Percentiles rank a stretch among this genome's conserved stretches.
Evolutionary conservation across 2,888 invertebrate genomes (phyloP).

Genomic region (Desoria tigrina): DNA sequence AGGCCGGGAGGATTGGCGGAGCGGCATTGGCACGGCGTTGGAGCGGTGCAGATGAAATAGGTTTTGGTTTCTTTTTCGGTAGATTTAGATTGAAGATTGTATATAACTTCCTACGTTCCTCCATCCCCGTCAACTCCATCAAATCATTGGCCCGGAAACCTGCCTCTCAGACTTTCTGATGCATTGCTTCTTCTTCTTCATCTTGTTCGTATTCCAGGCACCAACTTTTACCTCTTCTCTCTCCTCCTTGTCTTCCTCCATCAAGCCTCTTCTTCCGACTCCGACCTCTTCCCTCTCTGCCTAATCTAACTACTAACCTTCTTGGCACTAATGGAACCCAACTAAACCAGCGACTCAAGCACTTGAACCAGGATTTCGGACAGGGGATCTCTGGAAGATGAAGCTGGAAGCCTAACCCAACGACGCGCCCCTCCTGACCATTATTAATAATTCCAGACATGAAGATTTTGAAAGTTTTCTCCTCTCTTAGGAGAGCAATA

Average conservation of each 20-base stretch:
- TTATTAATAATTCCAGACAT: constrained; percentile 12
- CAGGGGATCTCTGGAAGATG: neutral
- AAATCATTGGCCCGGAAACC: constrained; percentile 50
- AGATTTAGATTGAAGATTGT: constrained; percentile 50
- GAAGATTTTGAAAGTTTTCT: neutral
- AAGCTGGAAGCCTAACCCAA: neutral
- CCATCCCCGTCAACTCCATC: constrained; percentile 52
- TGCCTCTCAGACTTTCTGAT: constrained; percentile 38
- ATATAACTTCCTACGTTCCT: constrained; percentile 21
- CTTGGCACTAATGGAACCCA: constrained; percentile 4
- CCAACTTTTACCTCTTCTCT: constrained; percentile 36
- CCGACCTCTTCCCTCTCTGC: constrained; percentile 5
- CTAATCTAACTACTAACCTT: constrained; percentile 18
- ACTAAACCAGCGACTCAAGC: neutral
- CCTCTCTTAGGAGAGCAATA: neutral
- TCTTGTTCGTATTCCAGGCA: constrained; percentile 21
- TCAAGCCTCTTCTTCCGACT: neutral
- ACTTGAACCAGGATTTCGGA: too few relatives aligned
- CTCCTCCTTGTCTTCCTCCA: constrained; percentile 23
- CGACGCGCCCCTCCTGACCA: neutral
- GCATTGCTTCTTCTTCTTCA: constrained; percentile 33
- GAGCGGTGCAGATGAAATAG: constrained; percentile 47
- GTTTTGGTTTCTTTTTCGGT: constrained; percentile 50
- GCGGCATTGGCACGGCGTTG: constrained; percentile 29
- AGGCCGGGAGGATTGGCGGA: constrained; percentile 25